A percentile compares a stretch with the other conserved stretches of the same genome.
Evolutionary conservation across 2,113 vertebrate genomes (phyloP).

Genomic region (Haemorhous mexicanus): DNA sequence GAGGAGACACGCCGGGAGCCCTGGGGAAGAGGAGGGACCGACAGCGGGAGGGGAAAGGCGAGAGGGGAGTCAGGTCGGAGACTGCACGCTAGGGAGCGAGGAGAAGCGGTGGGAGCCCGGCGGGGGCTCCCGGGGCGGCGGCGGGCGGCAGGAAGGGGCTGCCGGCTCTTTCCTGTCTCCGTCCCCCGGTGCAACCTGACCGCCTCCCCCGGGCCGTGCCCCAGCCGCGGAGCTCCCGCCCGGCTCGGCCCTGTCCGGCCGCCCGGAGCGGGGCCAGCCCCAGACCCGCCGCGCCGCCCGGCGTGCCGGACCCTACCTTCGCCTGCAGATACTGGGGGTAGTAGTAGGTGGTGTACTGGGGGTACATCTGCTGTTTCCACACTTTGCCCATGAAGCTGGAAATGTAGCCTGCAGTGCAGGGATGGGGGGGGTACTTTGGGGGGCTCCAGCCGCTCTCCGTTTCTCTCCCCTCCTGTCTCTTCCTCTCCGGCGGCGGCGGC

Average conservation of each 20-base stretch:
- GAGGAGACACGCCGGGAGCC: constrained; percentile 16
- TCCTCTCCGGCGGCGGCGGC: constrained; percentile 47
- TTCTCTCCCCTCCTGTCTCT: constrained; percentile 61
- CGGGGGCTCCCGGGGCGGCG: neutral
- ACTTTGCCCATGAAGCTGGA: constrained; percentile 88
- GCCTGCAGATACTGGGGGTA: constrained; percentile 84
- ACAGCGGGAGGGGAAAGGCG: neutral
- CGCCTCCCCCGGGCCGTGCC: constrained; percentile 31
- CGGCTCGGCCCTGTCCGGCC: constrained; percentile 54
- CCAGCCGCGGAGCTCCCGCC: constrained; percentile 19
- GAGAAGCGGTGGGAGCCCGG: neutral
- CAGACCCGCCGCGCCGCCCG: neutral
- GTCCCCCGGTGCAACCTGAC: constrained; percentile 51
- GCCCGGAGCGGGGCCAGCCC: constrained; percentile 23
- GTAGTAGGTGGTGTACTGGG: constrained; percentile 87
- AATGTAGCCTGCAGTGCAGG: constrained; percentile 72
- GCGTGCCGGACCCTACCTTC: constrained; percentile 68
- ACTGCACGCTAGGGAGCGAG: neutral
- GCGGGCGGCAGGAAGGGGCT: constrained; percentile 59
- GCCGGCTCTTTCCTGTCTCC: constrained; percentile 66
- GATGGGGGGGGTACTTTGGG: constrained; percentile 69
- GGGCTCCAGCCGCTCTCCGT: constrained; percentile 64
- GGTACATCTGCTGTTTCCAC: constrained; percentile 89
- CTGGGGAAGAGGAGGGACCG: constrained; percentile 7
- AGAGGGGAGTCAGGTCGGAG: neutral